Conservation (phyloP, 1,140 invertebrate genomes). For the Temnothorax longispinosus region DNA sequence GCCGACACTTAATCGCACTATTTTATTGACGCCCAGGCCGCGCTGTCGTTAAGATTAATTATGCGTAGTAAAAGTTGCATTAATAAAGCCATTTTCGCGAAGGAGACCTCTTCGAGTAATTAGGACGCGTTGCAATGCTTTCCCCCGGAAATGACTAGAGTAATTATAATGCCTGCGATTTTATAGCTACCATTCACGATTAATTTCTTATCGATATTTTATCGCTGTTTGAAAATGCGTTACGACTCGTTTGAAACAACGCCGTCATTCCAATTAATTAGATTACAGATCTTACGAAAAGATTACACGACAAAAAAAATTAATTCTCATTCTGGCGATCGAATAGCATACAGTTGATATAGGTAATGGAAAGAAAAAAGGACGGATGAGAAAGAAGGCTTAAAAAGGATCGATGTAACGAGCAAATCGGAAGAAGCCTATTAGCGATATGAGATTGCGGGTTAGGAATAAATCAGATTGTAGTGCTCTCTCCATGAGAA, state of each 20-base stretch:
- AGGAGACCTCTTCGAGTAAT: not conserved
- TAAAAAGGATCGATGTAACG: not conserved
- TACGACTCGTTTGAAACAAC: not conserved
- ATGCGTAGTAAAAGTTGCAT: slow-evolving; percentile 16
- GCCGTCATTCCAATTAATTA: not conserved
- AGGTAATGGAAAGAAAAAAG: slow-evolving; percentile 10
- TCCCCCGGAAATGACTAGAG: slow-evolving; percentile 4
- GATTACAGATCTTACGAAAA: not conserved
- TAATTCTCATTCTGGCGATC: not conserved
- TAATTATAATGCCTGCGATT: not conserved
- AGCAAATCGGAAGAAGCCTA: not conserved
- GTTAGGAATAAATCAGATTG: not conserved
- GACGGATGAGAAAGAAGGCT: not conserved
- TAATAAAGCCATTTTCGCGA: slow-evolving; percentile 15
- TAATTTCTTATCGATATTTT: slow-evolving; percentile 22
- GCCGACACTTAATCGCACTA: not conserved
- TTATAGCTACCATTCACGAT: not conserved
- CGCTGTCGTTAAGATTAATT: slow-evolving; percentile 33
- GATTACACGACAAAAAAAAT: not conserved
- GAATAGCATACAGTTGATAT: not conserved
- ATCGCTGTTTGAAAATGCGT: slow-evolving; percentile 15
- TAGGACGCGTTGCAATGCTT: not conserved
- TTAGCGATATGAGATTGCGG: slow-evolving; percentile 11
- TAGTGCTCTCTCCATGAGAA: not conserved
- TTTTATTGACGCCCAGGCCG: not conserved